Conservation (phyloP, 2,113 vertebrate species). For the Hydrochoerus hydrochaeris region DNA sequence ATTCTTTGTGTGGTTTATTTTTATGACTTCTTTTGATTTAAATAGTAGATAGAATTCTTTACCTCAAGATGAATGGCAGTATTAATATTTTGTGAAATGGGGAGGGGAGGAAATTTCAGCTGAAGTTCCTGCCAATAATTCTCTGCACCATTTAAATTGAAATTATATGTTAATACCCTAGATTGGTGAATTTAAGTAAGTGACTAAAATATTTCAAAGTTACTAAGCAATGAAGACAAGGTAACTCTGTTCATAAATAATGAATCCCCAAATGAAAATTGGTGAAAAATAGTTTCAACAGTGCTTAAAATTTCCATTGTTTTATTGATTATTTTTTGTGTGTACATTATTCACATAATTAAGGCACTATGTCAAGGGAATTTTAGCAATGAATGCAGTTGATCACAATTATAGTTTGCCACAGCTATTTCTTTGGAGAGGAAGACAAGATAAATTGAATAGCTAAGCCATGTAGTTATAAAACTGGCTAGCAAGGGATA, state of each 20-base stretch:
- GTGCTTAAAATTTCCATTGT: background rate
- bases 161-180: background rate
- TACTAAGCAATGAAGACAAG: background rate
- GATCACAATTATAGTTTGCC: background rate
- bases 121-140: background rate
- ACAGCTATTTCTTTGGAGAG: slow-evolving; percentile 8
- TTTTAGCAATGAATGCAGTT: slow-evolving; percentile 43
- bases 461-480: slow-evolving; percentile 20
- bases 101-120: background rate
- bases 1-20: background rate
- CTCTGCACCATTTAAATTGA: background rate
- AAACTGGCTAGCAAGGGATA: background rate
- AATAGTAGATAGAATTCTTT: background rate
- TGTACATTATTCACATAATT: slow-evolving; percentile 41
- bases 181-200: background rate
- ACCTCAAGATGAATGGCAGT: background rate
- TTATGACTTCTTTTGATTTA: background rate
- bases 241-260: background rate
- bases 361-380: background rate
- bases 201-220: background rate
- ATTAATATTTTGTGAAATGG: background rate
- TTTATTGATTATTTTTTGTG: background rate
- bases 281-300: background rate
- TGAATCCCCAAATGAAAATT: background rate
- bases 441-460: background rate